These are phyloP conservation scores for Goniozus legneri DNA, from an alignment of 1,140 invertebrate species.

Conservation along the genomic window DNA sequence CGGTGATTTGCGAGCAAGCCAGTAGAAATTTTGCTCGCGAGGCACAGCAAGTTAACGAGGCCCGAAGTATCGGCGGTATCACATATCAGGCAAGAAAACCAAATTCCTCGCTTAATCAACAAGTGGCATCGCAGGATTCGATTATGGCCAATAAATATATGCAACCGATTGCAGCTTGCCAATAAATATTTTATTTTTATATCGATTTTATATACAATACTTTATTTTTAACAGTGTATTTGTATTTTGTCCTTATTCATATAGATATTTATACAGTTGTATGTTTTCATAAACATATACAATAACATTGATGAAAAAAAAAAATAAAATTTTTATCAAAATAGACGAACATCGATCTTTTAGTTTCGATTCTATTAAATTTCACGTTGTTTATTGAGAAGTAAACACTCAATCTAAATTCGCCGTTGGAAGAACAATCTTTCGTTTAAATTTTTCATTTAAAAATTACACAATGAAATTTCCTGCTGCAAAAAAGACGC, in stretches of 20 bases:
- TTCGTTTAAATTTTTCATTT: slow-evolving; percentile 7
- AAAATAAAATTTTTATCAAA: too few relatives aligned
- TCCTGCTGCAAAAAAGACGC: not conserved
- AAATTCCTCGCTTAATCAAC: slow-evolving; percentile 14
- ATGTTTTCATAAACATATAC: too few relatives aligned
- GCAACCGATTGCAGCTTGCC: slow-evolving; percentile 13
- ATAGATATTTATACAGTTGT: slow-evolving; percentile 6
- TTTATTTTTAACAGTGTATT: not conserved
- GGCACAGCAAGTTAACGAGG: too few relatives aligned
- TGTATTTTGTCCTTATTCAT: not conserved
- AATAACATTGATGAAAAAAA: too few relatives aligned
- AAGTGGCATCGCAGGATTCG: slow-evolving; percentile 1
- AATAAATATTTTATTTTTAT: slow-evolving; percentile 1
- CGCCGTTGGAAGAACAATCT: too few relatives aligned
- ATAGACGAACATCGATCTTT: too few relatives aligned
- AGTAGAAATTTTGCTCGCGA: too few relatives aligned
- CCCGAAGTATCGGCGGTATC: slow-evolving; percentile 26
- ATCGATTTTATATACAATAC: too few relatives aligned
- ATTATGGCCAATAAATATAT: slow-evolving; percentile 16
- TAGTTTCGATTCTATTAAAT: too few relatives aligned
- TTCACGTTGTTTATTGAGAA: too few relatives aligned
- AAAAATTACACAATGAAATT: not conserved
- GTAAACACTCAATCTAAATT: too few relatives aligned
- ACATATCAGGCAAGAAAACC: slow-evolving; percentile 29
- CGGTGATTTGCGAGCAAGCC: too few relatives aligned